Evolutionary conservation across 1,140 invertebrate species (phyloP), one percentile per base, ranked within the genome.

Genomic region (Aphidius ervi): DNA sequence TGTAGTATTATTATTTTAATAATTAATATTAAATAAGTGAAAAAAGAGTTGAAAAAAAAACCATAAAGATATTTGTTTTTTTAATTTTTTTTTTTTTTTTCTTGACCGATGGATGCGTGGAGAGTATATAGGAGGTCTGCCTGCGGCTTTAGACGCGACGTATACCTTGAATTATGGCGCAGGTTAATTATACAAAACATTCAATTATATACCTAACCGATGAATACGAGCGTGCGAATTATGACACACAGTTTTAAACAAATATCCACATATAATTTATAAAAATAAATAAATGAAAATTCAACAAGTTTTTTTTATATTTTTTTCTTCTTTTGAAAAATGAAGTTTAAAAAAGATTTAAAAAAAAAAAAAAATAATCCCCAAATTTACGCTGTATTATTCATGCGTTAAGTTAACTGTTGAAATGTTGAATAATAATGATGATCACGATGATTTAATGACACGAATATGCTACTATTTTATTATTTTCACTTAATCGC

Each of bases 111-210:
- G 20, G 23, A 42, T 39, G 46, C 47, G 42, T 57, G 55, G 46
- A 58, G 61, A 55, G 56, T 43, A 64, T 64, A 56, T 54, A 50
- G 53, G 46, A 47, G 64, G 69, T 65, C 67, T 58, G 75, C 77
- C 76, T 74, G 71, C 70, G 77, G 77, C 75, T 76, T 71, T 73
- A 76, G 78, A 76, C 75, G 74, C 74, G 74, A 76, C 78, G 77
- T 77, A 73, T 54, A 42, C 67, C 64, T 68, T 80, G 78, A 80
- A 75, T 80, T 79, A 79, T 80, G 76, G 74, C 73, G 74, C 75
- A 77, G 75, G 77, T 80, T 80, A 79, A 80, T 80, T 80, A 80
- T 79, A 80, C 77, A 79, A 80, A 80, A 78, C 78, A 78, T 79
- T 80, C 78, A 80, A 80, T 80, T 80, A 80, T 78, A 78, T 73